Conservation (phyloP, 2,797 vertebrate genomes). For the Pseudomugil gertrudae region DNA sequence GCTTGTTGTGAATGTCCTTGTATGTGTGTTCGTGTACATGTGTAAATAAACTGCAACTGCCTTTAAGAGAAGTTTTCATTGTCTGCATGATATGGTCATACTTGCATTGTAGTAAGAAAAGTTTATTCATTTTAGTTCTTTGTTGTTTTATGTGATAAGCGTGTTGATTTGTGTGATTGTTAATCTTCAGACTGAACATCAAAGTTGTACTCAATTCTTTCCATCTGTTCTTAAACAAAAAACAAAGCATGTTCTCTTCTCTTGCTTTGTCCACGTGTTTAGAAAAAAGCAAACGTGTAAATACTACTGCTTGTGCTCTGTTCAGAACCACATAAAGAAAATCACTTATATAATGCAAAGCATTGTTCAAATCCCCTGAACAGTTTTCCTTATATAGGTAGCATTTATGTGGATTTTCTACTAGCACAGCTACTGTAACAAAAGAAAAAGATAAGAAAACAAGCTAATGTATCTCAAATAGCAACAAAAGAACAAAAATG, state of each 20-base stretch:
- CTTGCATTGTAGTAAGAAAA: conserved; percentile 18
- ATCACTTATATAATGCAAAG: conserved; percentile 24
- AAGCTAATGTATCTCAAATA: background rate
- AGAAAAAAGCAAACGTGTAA: conserved; percentile 22
- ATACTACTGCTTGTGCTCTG: conserved; percentile 19
- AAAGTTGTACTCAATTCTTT: conserved; percentile 19
- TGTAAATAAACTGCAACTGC: background rate
- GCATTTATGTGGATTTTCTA: conserved; percentile 10
- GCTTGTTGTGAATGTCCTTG: background rate
- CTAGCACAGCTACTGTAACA: conserved; percentile 5
- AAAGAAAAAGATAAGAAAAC: background rate
- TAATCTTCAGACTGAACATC: conserved; percentile 45
- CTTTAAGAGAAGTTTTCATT: conserved; percentile 3
- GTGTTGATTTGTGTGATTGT: conserved; percentile 16
- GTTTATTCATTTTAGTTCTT: conserved; percentile 12
- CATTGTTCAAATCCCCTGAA: conserved; percentile 1
- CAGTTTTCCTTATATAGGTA: conserved; percentile 10
- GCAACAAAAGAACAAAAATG: background rate
- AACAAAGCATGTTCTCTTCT: conserved; percentile 19
- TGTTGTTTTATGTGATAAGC: conserved; percentile 9
- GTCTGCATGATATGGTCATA: background rate
- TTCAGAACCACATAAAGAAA: conserved; percentile 12
- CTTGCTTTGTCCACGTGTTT: conserved; percentile 8
- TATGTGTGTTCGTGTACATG: background rate
- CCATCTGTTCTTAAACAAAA: conserved; percentile 4